These are phyloP conservation scores for Zygogramma bicolorata DNA, from an alignment of 2,888 invertebrate genomes.

Conservation along the genomic window DNA sequence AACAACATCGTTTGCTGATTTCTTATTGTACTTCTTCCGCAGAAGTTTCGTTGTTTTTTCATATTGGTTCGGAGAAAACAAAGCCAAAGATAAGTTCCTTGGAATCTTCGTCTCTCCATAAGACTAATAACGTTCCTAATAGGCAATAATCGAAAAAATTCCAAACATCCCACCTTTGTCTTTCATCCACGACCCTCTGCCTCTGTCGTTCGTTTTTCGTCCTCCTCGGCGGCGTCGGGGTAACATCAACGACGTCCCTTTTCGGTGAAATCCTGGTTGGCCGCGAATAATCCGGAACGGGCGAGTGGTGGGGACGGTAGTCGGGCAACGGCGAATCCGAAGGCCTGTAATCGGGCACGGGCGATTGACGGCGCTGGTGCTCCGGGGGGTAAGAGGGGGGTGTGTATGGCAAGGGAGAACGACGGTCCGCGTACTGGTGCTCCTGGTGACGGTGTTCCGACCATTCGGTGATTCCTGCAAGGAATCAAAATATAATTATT, in stretches of 20 bases:
- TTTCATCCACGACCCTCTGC: constrained; percentile 64
- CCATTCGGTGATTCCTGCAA: constrained; percentile 82
- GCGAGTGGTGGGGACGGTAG: constrained; percentile 50
- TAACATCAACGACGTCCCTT: constrained; percentile 59
- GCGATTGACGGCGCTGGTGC: constrained; percentile 47
- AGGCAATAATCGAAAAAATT: background rate
- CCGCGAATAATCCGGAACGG: constrained; percentile 47
- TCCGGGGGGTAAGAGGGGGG: constrained; percentile 37
- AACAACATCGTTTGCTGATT: background rate
- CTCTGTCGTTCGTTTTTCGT: constrained; percentile 68
- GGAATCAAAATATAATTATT: background rate
- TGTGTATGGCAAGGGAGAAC: constrained; percentile 47
- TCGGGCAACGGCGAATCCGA: constrained; percentile 54
- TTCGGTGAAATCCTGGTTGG: constrained; percentile 51
- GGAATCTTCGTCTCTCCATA: no score
- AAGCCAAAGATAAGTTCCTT: no score
- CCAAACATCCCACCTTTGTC: constrained; percentile 61
- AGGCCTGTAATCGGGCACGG: constrained; percentile 50
- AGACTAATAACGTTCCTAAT: no score
- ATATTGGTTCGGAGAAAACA: no score
- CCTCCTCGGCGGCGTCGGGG: constrained; percentile 77
- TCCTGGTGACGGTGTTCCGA: constrained; percentile 72
- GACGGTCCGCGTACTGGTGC: constrained; percentile 47
- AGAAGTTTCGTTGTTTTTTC: no score
- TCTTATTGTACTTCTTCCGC: no score